Evolutionary conservation across 2,797 vertebrate genomes (phyloP).

Genomic region (Mionectes olivaceus): DNA sequence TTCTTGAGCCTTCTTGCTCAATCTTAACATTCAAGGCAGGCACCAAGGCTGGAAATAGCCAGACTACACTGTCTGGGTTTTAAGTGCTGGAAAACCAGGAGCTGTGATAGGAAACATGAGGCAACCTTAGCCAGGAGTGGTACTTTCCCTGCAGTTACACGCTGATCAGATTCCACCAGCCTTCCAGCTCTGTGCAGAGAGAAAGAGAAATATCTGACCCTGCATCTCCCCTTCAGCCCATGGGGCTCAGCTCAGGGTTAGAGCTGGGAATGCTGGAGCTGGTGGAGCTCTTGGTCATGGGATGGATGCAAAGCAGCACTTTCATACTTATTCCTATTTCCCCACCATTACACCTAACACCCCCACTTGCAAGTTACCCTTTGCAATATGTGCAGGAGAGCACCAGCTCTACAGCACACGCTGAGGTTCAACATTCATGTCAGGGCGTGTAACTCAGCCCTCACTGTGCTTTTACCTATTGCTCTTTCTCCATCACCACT

Average conservation of each 20-base stretch:
- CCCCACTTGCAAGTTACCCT: background rate
- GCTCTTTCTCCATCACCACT: rapidly evolving
- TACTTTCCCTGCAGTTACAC: background rate
- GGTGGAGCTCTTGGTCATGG: background rate
- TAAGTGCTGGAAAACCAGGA: background rate
- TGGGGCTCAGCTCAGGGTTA: background rate
- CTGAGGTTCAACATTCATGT: rapidly evolving
- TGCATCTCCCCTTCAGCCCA: background rate
- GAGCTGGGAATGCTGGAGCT: background rate
- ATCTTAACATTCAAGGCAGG: constrained; percentile 14
- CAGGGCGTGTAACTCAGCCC: background rate
- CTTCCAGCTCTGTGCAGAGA: background rate
- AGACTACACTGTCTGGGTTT: background rate
- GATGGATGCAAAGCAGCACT: background rate
- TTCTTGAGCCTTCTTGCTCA: background rate
- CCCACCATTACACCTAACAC: rapidly evolving
- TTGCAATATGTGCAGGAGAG: background rate
- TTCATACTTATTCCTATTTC: rapidly evolving
- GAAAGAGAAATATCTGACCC: background rate
- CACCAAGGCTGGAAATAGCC: background rate
- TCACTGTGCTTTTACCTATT: background rate
- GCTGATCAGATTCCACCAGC: rapidly evolving
- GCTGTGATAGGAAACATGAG: background rate
- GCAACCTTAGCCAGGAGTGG: background rate
- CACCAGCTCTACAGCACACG: background rate